Conservation (phyloP, 2,888 invertebrate genomes). For the Trypoxylon attenuatum region DNA sequence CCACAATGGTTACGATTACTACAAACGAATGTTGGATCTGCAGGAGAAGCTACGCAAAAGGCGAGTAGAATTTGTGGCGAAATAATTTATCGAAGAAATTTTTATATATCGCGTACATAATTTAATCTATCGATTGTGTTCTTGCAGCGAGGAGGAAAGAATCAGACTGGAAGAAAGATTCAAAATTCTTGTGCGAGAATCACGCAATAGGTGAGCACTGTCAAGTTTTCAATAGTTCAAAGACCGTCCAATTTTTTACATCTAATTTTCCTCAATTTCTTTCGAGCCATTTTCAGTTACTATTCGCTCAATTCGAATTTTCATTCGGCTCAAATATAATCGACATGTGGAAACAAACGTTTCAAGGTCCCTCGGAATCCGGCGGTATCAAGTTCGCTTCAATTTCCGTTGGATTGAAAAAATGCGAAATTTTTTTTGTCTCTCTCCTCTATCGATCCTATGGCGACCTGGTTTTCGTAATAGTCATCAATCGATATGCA, state of each 20-base stretch:
- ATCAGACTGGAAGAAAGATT: slow-evolving; percentile 68
- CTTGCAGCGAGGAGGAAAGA: slow-evolving; percentile 68
- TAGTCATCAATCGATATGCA: slow-evolving; percentile 56
- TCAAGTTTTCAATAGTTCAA: too few relatives aligned
- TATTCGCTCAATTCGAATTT: too few relatives aligned
- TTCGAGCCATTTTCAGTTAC: too few relatives aligned
- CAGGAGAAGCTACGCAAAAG: slow-evolving; percentile 69
- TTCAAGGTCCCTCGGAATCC: too few relatives aligned
- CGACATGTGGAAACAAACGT: too few relatives aligned
- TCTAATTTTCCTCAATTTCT: too few relatives aligned
- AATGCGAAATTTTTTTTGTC: not conserved
- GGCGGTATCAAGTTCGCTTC: not conserved
- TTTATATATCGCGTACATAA: too few relatives aligned
- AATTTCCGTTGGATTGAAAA: not conserved
- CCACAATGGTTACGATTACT: slow-evolving; percentile 60
- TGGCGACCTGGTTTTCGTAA: slow-evolving; percentile 46
- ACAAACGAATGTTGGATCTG: slow-evolving; percentile 68
- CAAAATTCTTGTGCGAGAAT: slow-evolving; percentile 64
- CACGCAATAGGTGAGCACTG: slow-evolving; percentile 63
- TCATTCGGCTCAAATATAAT: too few relatives aligned
- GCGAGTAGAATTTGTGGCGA: slow-evolving; percentile 36
- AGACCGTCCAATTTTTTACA: too few relatives aligned
- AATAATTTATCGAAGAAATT: not conserved
- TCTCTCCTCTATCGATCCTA: slow-evolving; percentile 4
- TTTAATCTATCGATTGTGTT: too few relatives aligned